phyloP scores from a whole-genome alignment of 2,113 vertebrate species.

The Austrofundulus limnaeus region DNA sequence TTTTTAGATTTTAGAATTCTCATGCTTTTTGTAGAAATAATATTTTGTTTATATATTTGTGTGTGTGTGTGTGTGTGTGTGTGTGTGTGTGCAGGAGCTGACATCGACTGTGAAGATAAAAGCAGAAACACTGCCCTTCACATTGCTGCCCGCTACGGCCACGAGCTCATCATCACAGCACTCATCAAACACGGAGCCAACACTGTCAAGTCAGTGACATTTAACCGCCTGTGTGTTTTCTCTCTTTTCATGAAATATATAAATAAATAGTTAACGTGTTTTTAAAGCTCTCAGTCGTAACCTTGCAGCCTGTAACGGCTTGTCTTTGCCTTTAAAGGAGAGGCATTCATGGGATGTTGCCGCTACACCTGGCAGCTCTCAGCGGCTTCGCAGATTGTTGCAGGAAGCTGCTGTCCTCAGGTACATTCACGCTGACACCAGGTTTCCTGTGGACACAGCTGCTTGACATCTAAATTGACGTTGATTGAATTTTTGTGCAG shows the following conservation, averaged over 20 bases:
- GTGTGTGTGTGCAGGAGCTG: slow-evolving; percentile 88
- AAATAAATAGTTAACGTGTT: slow-evolving; percentile 1
- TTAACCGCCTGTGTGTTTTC: slow-evolving; percentile 15
- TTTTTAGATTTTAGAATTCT: neutral
- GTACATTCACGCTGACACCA: slow-evolving; percentile 68
- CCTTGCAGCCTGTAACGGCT: slow-evolving; percentile 22
- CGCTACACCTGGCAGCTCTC: slow-evolving; percentile 95
- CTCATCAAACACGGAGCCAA: slow-evolving; percentile 92
- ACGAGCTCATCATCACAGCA: slow-evolving; percentile 95
- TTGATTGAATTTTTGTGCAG: slow-evolving; percentile 70
- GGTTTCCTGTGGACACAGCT: slow-evolving; percentile 2
- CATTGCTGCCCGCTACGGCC: slow-evolving; percentile 93
- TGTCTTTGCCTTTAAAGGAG: slow-evolving; percentile 77
- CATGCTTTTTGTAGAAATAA: too few relatives aligned
- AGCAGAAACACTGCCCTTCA: slow-evolving; percentile 95
- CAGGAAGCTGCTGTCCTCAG: slow-evolving; percentile 95
- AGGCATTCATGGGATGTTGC: slow-evolving; percentile 97
- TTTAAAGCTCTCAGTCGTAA: neutral
- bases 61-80: too few relatives aligned
- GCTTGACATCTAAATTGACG: slow-evolving; percentile 32
- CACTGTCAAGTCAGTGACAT: slow-evolving; percentile 87
- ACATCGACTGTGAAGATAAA: slow-evolving; percentile 95
- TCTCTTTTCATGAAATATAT: neutral
- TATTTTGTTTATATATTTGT: too few relatives aligned
- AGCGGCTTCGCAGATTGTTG: slow-evolving; percentile 98